phyloP scores from a whole-genome alignment of 2,797 vertebrate genomes.

The Luscinia luscinia region DNA sequence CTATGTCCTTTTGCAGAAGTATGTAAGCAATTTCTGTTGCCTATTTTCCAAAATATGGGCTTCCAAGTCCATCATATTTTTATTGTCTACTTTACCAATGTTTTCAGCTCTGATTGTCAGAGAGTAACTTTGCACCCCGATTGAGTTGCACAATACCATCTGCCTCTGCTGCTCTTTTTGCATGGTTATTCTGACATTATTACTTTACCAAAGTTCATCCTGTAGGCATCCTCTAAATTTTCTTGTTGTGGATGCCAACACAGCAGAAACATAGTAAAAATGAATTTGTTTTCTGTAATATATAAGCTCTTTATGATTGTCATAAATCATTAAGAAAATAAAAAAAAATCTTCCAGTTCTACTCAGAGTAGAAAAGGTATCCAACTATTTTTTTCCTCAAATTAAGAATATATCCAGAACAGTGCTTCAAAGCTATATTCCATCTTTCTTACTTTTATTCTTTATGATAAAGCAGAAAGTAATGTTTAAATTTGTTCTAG shows the following conservation, averaged over 20 bases:
- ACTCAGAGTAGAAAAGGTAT: background rate
- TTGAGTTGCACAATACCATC: background rate
- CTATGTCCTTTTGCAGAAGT: background rate
- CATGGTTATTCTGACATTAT: background rate
- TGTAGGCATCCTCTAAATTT: background rate
- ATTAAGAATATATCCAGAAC: background rate
- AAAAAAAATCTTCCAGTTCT: background rate
- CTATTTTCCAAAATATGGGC: background rate
- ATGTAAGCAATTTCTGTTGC: background rate
- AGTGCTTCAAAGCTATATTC: background rate
- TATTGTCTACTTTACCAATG: background rate
- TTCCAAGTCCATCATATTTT: background rate
- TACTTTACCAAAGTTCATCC: background rate
- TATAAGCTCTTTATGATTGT: background rate
- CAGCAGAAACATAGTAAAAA: background rate
- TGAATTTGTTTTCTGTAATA: background rate
- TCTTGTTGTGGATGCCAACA: background rate
- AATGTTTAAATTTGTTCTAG: background rate
- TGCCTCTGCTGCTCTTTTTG: background rate
- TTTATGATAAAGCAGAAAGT: background rate
- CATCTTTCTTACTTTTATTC: background rate
- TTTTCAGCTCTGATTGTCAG: background rate
- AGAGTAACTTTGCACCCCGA: background rate
- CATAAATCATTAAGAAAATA: background rate
- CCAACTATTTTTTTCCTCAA: background rate